A percentile compares a stretch with the other conserved stretches of the same genome.
Evolutionary conservation across 2,113 vertebrate genomes (phyloP).

Genomic region (Crotalus viridis): DNA sequence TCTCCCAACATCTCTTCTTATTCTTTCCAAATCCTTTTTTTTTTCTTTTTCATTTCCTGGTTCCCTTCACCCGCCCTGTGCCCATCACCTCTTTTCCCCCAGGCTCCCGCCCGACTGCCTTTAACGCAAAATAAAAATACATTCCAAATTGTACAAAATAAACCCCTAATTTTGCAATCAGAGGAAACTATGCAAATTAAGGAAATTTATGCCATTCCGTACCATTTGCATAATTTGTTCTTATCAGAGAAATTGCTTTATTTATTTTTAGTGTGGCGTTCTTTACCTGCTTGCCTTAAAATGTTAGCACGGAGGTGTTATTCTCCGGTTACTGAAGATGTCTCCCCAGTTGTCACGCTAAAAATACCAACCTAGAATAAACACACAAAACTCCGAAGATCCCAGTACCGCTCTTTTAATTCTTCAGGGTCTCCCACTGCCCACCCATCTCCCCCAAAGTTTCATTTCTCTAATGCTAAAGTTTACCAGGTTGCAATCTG

Average conservation of each 20-base stretch:
- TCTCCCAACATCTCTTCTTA: not conserved
- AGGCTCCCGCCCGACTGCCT: too few relatives aligned
- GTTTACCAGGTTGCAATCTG: not conserved
- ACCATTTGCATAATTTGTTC: constrained; percentile 35
- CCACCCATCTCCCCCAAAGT: not conserved
- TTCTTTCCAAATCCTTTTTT: not conserved
- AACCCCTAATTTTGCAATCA: constrained; percentile 37
- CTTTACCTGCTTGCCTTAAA: not conserved
- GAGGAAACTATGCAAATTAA: constrained; percentile 25
- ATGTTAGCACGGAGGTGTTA: not conserved
- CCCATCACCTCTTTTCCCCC: not conserved
- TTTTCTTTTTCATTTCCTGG: too few relatives aligned
- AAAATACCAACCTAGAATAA: not conserved
- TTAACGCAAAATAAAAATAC: not conserved
- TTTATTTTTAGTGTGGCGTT: constrained; percentile 27
- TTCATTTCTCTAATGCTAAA: not conserved
- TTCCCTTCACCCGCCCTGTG: not conserved
- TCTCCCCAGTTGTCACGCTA: not conserved
- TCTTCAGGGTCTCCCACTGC: not conserved
- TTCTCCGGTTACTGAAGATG: not conserved
- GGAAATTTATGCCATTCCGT: constrained; percentile 3
- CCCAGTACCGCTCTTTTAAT: not conserved
- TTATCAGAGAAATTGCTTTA: constrained; percentile 30
- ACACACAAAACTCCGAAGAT: not conserved
- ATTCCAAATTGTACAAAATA: constrained; percentile 14